Evolutionary conservation across 2,797 vertebrate species (phyloP).

Genomic region (Tokudaia tokunoshimensis): DNA sequence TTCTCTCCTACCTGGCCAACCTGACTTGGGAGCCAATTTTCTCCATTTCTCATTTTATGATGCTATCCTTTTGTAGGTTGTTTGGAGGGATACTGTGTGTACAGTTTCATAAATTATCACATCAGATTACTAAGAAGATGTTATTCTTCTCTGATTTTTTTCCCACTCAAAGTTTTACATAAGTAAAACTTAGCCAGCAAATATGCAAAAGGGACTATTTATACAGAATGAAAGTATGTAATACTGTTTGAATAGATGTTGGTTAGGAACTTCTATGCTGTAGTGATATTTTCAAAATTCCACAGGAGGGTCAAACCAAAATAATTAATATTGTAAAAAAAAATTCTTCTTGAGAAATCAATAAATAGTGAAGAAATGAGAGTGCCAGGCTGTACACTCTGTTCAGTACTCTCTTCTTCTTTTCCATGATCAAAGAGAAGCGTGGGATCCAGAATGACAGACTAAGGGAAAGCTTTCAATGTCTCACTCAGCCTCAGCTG

Average conservation of each 20-base stretch:
- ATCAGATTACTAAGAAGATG: background rate
- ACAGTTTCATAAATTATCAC: background rate
- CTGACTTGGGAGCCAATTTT: background rate
- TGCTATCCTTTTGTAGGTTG: background rate
- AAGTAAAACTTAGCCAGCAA: background rate
- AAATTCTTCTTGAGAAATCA: slow-evolving; percentile 46
- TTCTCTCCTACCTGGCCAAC: slow-evolving; percentile 5
- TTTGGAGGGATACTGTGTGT: background rate
- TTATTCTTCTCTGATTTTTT: slow-evolving; percentile 18
- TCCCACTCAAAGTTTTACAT: background rate
- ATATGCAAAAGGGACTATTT: background rate
- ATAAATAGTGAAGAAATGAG: background rate
- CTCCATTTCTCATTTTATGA: background rate
- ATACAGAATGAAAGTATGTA: background rate
- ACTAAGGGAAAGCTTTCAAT: slow-evolving; percentile 32
- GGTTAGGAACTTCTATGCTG: background rate
- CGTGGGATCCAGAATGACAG: background rate
- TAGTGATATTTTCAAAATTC: slow-evolving; percentile 49
- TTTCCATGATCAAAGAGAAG: background rate
- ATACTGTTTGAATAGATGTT: background rate
- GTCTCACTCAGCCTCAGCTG: background rate
- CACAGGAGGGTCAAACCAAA: slow-evolving; percentile 14
- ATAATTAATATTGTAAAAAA: slow-evolving; percentile 69
- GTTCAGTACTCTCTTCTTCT: background rate
- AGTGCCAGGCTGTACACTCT: slow-evolving; percentile 19